Percentiles rank a stretch among this genome's conserved stretches.
Evolutionary conservation across 2,113 vertebrate species (phyloP).

Genomic region (Zosterops borbonicus): DNA sequence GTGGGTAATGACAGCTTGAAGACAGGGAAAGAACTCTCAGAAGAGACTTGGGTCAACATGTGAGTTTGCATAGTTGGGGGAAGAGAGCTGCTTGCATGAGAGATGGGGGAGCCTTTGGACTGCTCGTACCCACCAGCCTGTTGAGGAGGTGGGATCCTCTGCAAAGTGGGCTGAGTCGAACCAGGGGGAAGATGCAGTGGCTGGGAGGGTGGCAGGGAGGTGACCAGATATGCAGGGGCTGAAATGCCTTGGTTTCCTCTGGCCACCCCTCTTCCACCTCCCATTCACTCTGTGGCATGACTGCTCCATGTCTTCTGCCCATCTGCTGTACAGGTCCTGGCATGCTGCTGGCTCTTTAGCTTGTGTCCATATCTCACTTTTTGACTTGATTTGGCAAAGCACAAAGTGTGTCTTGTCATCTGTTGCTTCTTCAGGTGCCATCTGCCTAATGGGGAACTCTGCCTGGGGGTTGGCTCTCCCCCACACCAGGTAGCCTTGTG

Average conservation of each 20-base stretch:
- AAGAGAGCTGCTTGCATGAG: background rate
- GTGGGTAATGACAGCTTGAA: background rate
- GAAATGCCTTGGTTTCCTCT: background rate
- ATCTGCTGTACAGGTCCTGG: background rate
- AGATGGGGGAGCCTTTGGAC: background rate
- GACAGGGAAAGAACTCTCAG: background rate
- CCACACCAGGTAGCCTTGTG: background rate
- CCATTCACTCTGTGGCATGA: rapidly evolving
- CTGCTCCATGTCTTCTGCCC: background rate
- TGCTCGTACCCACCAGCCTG: background rate
- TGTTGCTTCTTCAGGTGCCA: background rate
- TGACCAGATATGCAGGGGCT: background rate
- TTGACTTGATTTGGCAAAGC: background rate
- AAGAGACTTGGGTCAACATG: background rate
- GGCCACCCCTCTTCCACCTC: background rate
- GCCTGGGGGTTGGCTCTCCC: background rate
- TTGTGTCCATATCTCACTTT: rapidly evolving
- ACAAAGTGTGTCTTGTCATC: background rate
- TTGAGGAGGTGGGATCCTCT: background rate
- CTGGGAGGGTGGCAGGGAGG: background rate
- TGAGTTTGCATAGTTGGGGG: background rate
- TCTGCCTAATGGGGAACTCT: background rate
- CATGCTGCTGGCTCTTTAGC: background rate
- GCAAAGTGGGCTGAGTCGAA: background rate
- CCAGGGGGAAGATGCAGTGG: background rate